phyloP scores from a whole-genome alignment of 1,140 invertebrate genomes.

The Octopus sinensis region DNA sequence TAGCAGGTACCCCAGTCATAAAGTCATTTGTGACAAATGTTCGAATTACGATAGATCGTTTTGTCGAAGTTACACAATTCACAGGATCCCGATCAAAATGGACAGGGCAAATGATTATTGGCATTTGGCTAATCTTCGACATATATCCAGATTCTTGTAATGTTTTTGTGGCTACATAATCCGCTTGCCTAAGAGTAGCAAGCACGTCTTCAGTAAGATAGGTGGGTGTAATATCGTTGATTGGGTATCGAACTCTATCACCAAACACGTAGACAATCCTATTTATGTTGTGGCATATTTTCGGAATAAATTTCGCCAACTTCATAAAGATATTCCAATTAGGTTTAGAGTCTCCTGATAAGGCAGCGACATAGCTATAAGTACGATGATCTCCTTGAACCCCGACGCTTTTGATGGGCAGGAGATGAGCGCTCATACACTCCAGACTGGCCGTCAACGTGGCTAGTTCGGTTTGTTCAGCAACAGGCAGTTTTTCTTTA shows the following conservation, averaged over 20 bases:
- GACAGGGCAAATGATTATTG: slow-evolving; percentile 89
- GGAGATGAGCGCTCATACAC: slow-evolving; percentile 58
- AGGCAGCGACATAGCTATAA: slow-evolving; percentile 94
- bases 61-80: slow-evolving; percentile 78
- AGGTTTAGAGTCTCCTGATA: slow-evolving; percentile 72
- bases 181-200: slow-evolving; percentile 79
- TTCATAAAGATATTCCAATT: slow-evolving; percentile 84
- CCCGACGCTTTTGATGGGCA: slow-evolving; percentile 94
- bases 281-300: slow-evolving; percentile 94
- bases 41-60: slow-evolving; percentile 89
- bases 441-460: slow-evolving; percentile 34
- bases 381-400: slow-evolving; percentile 80
- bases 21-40: slow-evolving; percentile 97
- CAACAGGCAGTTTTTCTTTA: slow-evolving; percentile 70
- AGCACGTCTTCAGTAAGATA: slow-evolving; percentile 84
- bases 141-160: slow-evolving; percentile 41
- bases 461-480: slow-evolving; percentile 44
- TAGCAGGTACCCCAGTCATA: slow-evolving; percentile 94
- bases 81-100: slow-evolving; percentile 90
- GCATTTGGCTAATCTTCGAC: slow-evolving; percentile 87
- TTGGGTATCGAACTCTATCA: slow-evolving; percentile 76
- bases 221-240: slow-evolving; percentile 92
- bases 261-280: slow-evolving; percentile 83
- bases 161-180: slow-evolving; percentile 47
- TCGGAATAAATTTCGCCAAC: slow-evolving; percentile 84